Evolutionary conservation across 2,888 invertebrate species (phyloP).

Genomic region (Anthoptus insignis): DNA sequence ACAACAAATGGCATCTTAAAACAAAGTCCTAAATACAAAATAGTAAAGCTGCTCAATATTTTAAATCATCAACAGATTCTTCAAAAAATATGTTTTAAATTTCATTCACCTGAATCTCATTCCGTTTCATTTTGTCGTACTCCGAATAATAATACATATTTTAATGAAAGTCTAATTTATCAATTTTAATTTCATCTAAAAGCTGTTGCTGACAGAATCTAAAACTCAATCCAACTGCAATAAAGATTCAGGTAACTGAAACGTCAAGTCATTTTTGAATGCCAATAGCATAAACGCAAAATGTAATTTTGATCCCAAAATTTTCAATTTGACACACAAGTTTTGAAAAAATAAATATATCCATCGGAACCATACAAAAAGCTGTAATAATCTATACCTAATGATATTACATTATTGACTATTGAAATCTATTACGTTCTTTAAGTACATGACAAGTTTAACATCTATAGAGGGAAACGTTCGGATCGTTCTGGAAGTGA

Average conservation of each 20-base stretch:
- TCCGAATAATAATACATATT: too few relatives aligned
- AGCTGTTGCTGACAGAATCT: too few relatives aligned
- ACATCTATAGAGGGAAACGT: slow-evolving; percentile 40
- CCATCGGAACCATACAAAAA: slow-evolving; percentile 52
- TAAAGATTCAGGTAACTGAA: slow-evolving; percentile 47
- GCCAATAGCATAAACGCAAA: slow-evolving; percentile 57
- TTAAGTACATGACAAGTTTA: slow-evolving; percentile 74
- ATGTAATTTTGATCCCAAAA: slow-evolving; percentile 79
- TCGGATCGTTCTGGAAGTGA: slow-evolving; percentile 16
- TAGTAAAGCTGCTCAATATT: slow-evolving; percentile 83
- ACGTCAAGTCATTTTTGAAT: slow-evolving; percentile 56
- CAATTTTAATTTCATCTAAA: too few relatives aligned
- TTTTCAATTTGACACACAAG: slow-evolving; percentile 41
- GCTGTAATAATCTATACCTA: slow-evolving; percentile 59
- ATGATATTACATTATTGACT: slow-evolving; percentile 66
- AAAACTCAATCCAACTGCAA: slow-evolving; percentile 6
- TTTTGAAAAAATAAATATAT: slow-evolving; percentile 39
- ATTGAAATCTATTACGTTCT: slow-evolving; percentile 73
- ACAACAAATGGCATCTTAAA: slow-evolving; percentile 86
- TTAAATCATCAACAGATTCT: slow-evolving; percentile 58
- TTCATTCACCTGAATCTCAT: slow-evolving; percentile 29
- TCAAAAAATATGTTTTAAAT: slow-evolving; percentile 44
- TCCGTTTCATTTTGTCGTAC: too few relatives aligned
- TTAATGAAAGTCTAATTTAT: too few relatives aligned
- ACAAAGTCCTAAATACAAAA: slow-evolving; percentile 78